Conservation (phyloP, 2,797 vertebrate species). For the Melanotaenia pygmaea region DNA sequence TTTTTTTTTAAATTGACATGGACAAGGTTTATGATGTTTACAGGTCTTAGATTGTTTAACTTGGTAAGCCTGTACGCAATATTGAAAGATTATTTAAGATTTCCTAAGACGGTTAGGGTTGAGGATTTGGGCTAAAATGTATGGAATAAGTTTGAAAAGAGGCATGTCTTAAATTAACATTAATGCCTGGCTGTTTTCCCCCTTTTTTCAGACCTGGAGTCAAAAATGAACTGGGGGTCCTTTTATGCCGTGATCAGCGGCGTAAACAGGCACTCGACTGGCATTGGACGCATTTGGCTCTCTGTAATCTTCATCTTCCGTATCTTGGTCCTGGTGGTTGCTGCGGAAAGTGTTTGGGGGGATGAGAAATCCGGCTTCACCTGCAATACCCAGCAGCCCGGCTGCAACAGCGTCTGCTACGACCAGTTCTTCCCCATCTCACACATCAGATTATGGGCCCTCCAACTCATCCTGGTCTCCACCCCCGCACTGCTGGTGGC, state of each 20-base stretch:
- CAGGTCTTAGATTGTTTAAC: slow-evolving; percentile 4
- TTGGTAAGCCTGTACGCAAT: not conserved
- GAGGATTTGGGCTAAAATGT: not conserved
- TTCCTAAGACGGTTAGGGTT: not conserved
- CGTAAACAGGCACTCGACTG: slow-evolving; percentile 96
- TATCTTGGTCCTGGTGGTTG: slow-evolving; percentile 97
- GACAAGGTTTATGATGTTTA: not conserved
- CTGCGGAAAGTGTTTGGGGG: slow-evolving; percentile 97
- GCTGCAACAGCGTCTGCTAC: slow-evolving; percentile 98
- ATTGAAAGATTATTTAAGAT: not conserved
- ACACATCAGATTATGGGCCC: slow-evolving; percentile 96
- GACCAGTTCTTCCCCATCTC: slow-evolving; percentile 99
- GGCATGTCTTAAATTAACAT: slow-evolving; percentile 3
- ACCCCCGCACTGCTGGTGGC: slow-evolving; percentile 96
- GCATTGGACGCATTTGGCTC: slow-evolving; percentile 96
- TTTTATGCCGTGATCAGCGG: slow-evolving; percentile 96
- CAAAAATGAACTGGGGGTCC: slow-evolving; percentile 96
- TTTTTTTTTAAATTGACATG: not conserved
- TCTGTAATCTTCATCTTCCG: slow-evolving; percentile 99
- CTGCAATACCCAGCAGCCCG: slow-evolving; percentile 98
- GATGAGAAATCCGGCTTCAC: slow-evolving; percentile 95
- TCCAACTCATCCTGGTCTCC: slow-evolving; percentile 97
- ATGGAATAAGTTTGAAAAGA: not conserved
- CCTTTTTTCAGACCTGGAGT: slow-evolving; percentile 85
- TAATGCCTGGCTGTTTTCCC: slow-evolving; percentile 32